Evolutionary conservation across 2,113 vertebrate species (phyloP).

Genomic region (Jaculus jaculus): DNA sequence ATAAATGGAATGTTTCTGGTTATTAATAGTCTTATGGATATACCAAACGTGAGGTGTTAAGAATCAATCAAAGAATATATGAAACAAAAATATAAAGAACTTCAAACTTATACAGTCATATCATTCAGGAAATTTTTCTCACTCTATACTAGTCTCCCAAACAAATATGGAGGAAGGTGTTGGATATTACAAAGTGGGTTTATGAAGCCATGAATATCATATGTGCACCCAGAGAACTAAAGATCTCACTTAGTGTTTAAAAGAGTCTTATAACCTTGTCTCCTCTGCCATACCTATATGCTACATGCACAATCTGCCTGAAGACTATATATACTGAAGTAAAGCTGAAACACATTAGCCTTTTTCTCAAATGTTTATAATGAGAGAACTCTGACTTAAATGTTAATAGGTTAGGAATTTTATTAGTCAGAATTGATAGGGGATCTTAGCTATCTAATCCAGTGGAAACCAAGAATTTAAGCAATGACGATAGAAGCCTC

Average conservation of each 20-base stretch:
- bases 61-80: background rate
- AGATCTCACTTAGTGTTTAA: background rate
- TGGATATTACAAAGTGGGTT: background rate
- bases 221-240: background rate
- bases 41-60: background rate
- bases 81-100: background rate
- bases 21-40: background rate
- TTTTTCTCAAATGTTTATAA: background rate
- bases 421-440: background rate
- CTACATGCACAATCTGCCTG: background rate
- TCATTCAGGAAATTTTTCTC: background rate
- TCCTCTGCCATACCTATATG: background rate
- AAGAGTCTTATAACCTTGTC: background rate
- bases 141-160: background rate
- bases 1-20: background rate
- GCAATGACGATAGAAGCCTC: background rate
- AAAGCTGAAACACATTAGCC: background rate
- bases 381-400: background rate
- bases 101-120: background rate
- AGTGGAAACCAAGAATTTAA: background rate
- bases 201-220: background rate
- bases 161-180: background rate
- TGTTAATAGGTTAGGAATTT: background rate
- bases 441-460: background rate
- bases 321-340: background rate